Conservation (phyloP, 37 sponge, comb jelly and placozoan genomes). For the Diacarnus erythraeanus region DNA sequence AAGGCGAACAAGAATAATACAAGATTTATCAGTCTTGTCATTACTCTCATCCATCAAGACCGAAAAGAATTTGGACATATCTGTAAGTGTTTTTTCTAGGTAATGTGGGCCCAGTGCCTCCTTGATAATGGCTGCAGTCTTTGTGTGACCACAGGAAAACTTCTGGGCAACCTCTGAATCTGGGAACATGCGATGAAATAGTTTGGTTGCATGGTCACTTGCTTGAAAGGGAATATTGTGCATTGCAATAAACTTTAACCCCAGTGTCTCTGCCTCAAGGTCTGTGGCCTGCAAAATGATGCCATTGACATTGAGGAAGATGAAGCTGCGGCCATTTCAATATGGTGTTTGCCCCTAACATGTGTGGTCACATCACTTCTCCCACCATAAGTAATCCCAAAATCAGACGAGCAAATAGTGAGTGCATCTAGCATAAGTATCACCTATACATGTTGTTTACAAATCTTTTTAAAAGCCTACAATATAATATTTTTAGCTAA, state of each 20-base stretch:
- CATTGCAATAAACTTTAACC: too few relatives aligned
- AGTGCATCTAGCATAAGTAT: slow-evolving; percentile 23
- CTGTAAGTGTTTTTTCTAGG: slow-evolving; percentile 25
- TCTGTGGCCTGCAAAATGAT: slow-evolving; percentile 1
- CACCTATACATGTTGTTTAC: slow-evolving; percentile 4
- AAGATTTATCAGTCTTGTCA: slow-evolving; percentile 38
- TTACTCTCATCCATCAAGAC: slow-evolving; percentile 40
- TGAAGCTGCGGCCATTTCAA: too few relatives aligned
- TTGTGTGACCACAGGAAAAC: slow-evolving; percentile 26
- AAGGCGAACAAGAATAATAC: too few relatives aligned
- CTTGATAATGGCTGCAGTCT: too few relatives aligned
- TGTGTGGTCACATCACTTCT: slow-evolving; percentile 34
- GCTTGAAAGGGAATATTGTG: too few relatives aligned
- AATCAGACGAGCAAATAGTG: slow-evolving; percentile 24
- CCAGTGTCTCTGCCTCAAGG: slow-evolving; percentile 10
- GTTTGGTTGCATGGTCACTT: too few relatives aligned
- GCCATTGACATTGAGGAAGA: slow-evolving; percentile 14
- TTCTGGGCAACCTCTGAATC: too few relatives aligned
- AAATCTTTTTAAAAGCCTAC: background rate
- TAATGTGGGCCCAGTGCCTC: too few relatives aligned
- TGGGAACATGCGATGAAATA: too few relatives aligned
- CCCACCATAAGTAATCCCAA: slow-evolving; percentile 43
- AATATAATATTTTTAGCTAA: background rate
- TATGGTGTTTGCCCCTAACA: slow-evolving; percentile 16
- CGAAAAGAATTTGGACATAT: background rate